A percentile compares a stretch with the other conserved stretches of the same genome.
These are phyloP conservation scores for Parochlus steinenii DNA, from an alignment of 2,888 invertebrate species.

Conservation along the genomic window DNA sequence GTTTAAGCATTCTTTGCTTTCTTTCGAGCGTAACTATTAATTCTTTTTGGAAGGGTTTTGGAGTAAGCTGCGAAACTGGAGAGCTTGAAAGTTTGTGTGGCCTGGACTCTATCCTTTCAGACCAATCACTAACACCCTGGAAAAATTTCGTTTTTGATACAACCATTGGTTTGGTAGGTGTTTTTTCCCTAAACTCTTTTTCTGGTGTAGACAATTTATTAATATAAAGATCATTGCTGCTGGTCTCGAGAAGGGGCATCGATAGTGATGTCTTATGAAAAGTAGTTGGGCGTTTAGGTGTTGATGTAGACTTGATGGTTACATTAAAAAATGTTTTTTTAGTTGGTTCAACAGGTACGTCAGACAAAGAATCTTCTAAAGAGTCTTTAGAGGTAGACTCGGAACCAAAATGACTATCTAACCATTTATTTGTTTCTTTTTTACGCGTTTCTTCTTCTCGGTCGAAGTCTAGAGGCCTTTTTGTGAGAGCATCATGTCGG, in stretches of 20 bases:
- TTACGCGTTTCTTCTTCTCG: slow-evolving; percentile 79
- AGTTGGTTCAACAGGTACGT: slow-evolving; percentile 45
- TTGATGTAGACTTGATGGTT: slow-evolving; percentile 45
- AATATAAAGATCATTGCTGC: slow-evolving; percentile 13
- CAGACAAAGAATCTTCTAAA: slow-evolving; percentile 28
- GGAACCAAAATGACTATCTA: slow-evolving; percentile 80
- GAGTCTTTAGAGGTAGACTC: slow-evolving; percentile 50
- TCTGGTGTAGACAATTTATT: slow-evolving; percentile 26
- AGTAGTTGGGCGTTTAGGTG: slow-evolving; percentile 31
- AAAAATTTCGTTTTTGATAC: slow-evolving; percentile 40
- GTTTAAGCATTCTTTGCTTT: slow-evolving; percentile 17
- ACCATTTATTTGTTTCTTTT: slow-evolving; percentile 80
- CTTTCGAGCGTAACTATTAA: slow-evolving; percentile 27
- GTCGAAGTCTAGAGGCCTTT: slow-evolving; percentile 68
- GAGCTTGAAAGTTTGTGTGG: slow-evolving; percentile 16
- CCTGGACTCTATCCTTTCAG: slow-evolving; percentile 38
- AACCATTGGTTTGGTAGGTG: slow-evolving; percentile 32
- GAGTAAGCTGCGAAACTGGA: slow-evolving; percentile 28
- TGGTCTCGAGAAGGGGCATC: slow-evolving; percentile 27
- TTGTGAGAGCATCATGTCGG: slow-evolving; percentile 65
- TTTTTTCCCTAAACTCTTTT: too few species aligned
- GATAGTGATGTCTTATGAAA: slow-evolving; percentile 33
- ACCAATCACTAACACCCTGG: slow-evolving; percentile 68
- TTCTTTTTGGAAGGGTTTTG: slow-evolving; percentile 29
- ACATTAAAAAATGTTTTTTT: slow-evolving; percentile 63